Percentiles rank a stretch among this genome's conserved stretches.
phyloP scores from a whole-genome alignment of 2,888 invertebrate genomes.

The Pocota personata region DNA sequence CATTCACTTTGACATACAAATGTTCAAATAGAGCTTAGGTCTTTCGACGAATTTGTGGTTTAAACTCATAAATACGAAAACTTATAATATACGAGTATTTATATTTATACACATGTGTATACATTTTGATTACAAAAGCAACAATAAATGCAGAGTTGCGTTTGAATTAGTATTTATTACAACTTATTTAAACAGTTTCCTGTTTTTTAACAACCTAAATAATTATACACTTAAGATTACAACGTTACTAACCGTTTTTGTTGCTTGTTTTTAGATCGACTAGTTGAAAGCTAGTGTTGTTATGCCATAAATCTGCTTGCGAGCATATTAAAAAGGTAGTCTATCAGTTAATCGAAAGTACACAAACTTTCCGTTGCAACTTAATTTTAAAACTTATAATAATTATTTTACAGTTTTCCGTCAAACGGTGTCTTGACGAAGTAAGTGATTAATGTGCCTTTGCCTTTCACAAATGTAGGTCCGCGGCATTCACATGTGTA shows the following conservation, averaged over 20 bases:
- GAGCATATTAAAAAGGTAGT: too few relatives aligned
- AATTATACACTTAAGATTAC: neutral
- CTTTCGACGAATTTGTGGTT: neutral
- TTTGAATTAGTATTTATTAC: neutral
- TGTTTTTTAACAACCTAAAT: neutral
- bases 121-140: neutral
- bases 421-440: constrained; percentile 94
- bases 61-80: neutral
- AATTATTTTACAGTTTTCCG: constrained; percentile 83
- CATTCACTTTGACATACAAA: neutral
- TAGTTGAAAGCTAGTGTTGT: too few relatives aligned
- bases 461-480: constrained; percentile 97
- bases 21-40: neutral
- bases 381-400: neutral
- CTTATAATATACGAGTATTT: too few relatives aligned
- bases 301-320: neutral
- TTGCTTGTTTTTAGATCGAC: too few relatives aligned
- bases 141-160: neutral
- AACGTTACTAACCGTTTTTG: too few relatives aligned
- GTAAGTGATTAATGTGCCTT: constrained; percentile 94
- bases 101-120: neutral
- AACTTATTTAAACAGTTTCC: neutral
- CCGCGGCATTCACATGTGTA: constrained; percentile 96
- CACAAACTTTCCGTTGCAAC: neutral
- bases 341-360: neutral